Evolutionary conservation across 1,140 invertebrate genomes (phyloP).

Genomic region (Schlechtendalia chinensis): DNA sequence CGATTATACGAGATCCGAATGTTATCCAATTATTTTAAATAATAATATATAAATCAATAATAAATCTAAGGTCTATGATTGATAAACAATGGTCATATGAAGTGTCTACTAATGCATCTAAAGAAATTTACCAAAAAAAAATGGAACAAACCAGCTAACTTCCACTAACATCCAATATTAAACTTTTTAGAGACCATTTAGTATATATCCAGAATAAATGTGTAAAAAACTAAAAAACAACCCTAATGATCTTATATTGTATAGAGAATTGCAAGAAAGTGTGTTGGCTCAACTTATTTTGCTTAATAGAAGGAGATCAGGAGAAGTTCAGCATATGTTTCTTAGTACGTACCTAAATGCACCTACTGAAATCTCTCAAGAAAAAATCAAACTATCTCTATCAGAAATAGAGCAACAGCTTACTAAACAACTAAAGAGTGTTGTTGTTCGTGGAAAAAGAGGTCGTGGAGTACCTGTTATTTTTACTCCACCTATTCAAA

Average conservation of each 20-base stretch:
- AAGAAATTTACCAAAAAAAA: too few species aligned
- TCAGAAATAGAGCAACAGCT: neutral
- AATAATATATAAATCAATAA: neutral
- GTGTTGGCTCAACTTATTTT: neutral
- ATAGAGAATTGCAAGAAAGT: neutral
- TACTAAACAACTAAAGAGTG: neutral
- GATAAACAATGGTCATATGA: neutral
- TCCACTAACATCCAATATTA: neutral
- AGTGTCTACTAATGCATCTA: neutral
- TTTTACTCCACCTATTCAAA: neutral
- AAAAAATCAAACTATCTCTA: neutral
- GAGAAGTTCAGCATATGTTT: neutral
- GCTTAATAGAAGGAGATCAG: neutral
- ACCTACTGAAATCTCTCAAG: neutral
- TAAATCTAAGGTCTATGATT: neutral
- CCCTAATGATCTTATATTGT: neutral
- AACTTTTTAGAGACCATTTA: slow-evolving; percentile 5
- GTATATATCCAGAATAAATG: neutral
- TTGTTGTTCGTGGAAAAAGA: neutral
- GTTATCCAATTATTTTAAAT: too few species aligned
- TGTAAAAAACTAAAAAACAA: neutral
- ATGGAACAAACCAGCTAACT: neutral
- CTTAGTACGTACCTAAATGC: neutral
- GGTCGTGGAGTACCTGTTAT: neutral
- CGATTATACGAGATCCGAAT: too few species aligned